These are phyloP conservation scores for Actias luna DNA, from an alignment of 2,888 invertebrate genomes.

Conservation along the genomic window DNA sequence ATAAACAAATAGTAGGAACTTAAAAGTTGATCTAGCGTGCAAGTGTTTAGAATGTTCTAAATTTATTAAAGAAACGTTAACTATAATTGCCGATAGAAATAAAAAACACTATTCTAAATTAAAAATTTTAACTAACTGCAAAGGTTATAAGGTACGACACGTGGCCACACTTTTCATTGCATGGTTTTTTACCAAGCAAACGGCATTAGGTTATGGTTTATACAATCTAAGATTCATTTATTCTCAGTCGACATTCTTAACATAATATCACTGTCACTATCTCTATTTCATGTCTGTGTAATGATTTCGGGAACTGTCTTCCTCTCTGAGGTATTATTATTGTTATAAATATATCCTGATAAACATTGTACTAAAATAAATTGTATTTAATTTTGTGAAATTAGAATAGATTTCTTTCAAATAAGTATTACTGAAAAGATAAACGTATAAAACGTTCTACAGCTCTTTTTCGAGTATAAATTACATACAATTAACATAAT, in stretches of 20 bases:
- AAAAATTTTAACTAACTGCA: background rate
- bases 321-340: background rate
- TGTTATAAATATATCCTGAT: background rate
- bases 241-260: background rate
- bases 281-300: background rate
- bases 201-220: background rate
- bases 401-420: background rate
- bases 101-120: background rate
- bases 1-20: too few species aligned
- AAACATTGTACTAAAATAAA: conserved; percentile 6
- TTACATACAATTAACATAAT: conserved; percentile 18
- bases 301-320: background rate
- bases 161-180: background rate
- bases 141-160: background rate
- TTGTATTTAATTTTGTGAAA: background rate
- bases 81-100: background rate
- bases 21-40: too few species aligned
- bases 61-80: background rate
- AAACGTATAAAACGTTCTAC: conserved; percentile 7
- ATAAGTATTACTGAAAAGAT: background rate
- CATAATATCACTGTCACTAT: background rate
- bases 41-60: background rate
- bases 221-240: background rate
- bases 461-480: conserved; percentile 10
- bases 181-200: background rate